Conservation (phyloP, 2,888 invertebrate genomes). For the Lycia hirtaria region DNA sequence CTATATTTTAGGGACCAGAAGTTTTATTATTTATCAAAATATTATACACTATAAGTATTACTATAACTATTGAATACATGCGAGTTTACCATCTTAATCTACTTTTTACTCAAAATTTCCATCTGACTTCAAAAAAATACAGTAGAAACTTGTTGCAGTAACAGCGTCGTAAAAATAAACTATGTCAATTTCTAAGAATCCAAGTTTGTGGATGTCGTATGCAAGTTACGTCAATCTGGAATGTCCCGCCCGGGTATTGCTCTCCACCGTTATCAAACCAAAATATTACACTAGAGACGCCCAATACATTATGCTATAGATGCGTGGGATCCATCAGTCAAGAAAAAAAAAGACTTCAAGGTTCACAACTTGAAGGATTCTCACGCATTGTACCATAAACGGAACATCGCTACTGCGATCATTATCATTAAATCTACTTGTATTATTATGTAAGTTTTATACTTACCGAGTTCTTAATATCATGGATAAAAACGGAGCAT, state of each 20-base stretch:
- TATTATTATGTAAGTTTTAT: not conserved
- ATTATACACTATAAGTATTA: too few species aligned
- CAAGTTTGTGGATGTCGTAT: conserved; percentile 5
- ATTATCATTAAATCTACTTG: conserved; percentile 6
- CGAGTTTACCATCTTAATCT: not conserved
- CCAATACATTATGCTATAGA: not conserved
- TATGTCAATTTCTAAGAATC: conserved; percentile 8
- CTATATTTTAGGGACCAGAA: too few species aligned
- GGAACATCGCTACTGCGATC: conserved; percentile 9
- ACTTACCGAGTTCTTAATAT: not conserved
- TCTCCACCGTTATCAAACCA: not conserved
- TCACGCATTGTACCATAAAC: conserved; percentile 9
- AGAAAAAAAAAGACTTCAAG: conserved; percentile 3
- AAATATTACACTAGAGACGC: not conserved
- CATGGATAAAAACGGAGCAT: too few species aligned
- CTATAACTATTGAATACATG: not conserved
- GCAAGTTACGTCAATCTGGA: conserved; percentile 10
- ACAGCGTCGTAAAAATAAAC: conserved; percentile 11
- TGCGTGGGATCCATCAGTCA: conserved; percentile 11
- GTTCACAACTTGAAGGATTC: conserved; percentile 5
- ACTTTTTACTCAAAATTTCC: not conserved
- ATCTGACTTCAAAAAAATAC: not conserved
- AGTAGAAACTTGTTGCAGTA: not conserved
- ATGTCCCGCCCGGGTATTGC: conserved; percentile 4
- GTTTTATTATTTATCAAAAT: too few species aligned